These are phyloP conservation scores for Sphaeramia orbicularis DNA, from an alignment of 2,797 vertebrate genomes.

Conservation along the genomic window DNA sequence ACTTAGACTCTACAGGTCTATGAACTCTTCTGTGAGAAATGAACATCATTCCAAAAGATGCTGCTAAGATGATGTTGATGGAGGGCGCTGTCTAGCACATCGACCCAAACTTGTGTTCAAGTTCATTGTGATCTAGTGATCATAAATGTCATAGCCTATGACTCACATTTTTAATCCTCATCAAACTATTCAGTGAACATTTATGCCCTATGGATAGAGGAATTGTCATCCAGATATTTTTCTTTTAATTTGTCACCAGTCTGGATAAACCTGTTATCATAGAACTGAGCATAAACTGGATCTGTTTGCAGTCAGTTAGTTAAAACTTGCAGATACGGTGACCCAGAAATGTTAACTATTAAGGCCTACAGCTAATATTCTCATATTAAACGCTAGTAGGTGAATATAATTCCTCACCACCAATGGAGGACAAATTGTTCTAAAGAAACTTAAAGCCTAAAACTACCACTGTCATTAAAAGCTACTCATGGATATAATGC, in stretches of 20 bases:
- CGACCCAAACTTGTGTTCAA: not conserved
- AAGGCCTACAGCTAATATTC: slow-evolving; percentile 70
- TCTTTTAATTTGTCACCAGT: not conserved
- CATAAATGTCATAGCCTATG: not conserved
- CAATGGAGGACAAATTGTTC: slow-evolving; percentile 69
- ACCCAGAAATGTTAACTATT: slow-evolving; percentile 74
- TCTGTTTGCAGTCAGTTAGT: slow-evolving; percentile 58
- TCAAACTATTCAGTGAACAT: not conserved
- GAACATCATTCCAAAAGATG: too few species aligned
- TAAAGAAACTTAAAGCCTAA: slow-evolving; percentile 69
- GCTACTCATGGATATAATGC: slow-evolving; percentile 66
- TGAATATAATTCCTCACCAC: slow-evolving; percentile 71
- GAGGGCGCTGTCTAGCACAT: too few species aligned
- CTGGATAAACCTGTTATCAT: slow-evolving; percentile 32
- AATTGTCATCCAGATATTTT: not conserved
- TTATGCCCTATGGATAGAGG: not conserved
- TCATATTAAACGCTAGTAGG: slow-evolving; percentile 75
- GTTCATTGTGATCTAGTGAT: not conserved
- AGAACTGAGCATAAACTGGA: slow-evolving; percentile 47
- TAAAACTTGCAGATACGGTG: slow-evolving; percentile 57
- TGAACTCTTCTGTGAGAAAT: too few species aligned
- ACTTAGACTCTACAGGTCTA: too few species aligned
- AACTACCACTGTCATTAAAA: slow-evolving; percentile 71
- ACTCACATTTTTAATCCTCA: not conserved
- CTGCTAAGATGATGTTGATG: too few species aligned